Conservation (phyloP, 1,140 invertebrate genomes). For the Cardiocondyla obscurior region DNA sequence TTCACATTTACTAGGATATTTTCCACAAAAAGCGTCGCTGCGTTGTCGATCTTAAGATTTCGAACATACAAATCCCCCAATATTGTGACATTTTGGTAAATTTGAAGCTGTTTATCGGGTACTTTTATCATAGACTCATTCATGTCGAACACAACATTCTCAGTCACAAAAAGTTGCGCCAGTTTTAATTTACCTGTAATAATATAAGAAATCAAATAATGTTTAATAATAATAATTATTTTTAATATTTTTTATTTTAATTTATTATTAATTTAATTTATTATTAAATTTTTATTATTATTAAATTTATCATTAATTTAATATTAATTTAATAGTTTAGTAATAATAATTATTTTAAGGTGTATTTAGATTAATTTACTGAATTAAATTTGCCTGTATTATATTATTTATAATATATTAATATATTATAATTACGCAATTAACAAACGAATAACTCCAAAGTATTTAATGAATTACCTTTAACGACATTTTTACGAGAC, state of each 20-base stretch:
- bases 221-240: neutral
- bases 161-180: slow-evolving; percentile 61
- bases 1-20: slow-evolving; percentile 6
- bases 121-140: neutral
- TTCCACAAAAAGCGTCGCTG: slow-evolving; percentile 21
- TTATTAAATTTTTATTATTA: neutral
- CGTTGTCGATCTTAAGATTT: slow-evolving; percentile 36
- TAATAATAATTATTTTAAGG: neutral
- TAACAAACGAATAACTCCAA: neutral
- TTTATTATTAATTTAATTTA: neutral
- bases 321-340: too few relatives aligned
- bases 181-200: slow-evolving; percentile 65
- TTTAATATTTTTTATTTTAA: neutral
- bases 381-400: neutral
- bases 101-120: slow-evolving; percentile 37
- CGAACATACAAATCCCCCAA: slow-evolving; percentile 51
- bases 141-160: slow-evolving; percentile 52
- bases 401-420: neutral
- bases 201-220: neutral
- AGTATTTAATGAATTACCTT: slow-evolving; percentile 57
- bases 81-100: slow-evolving; percentile 66
- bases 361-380: neutral
- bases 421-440: too few relatives aligned
- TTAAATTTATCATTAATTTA: too few relatives aligned
- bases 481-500: slow-evolving; percentile 73